Conservation (phyloP, 2,888 invertebrate species). For the Punctoribates punctum region DNA sequence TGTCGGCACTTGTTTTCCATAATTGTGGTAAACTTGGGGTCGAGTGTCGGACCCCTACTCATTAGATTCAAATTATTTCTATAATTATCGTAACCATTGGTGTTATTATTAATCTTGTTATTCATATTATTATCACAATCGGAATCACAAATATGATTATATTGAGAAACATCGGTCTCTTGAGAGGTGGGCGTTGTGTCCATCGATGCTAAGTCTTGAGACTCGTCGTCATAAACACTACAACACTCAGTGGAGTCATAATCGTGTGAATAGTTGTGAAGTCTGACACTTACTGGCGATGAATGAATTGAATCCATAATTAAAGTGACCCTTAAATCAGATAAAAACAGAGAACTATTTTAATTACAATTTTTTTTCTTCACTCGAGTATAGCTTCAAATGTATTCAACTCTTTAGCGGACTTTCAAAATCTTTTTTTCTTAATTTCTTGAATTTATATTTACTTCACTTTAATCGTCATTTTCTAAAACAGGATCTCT, state of each 20-base stretch:
- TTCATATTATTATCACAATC: neutral
- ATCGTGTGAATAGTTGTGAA: neutral
- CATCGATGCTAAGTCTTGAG: neutral
- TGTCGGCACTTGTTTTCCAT: neutral
- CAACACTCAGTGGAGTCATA: constrained; percentile 4
- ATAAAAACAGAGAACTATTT: neutral
- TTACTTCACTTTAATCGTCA: too few species aligned
- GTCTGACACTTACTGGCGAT: neutral
- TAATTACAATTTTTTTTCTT: too few species aligned
- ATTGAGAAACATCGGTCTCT: neutral
- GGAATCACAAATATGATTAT: neutral
- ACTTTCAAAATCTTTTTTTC: too few species aligned
- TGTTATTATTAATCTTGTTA: neutral
- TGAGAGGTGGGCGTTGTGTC: neutral
- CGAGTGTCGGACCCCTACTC: neutral
- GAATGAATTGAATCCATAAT: constrained; percentile 25
- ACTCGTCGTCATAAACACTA: neutral
- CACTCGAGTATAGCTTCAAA: too few species aligned
- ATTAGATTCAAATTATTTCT: neutral
- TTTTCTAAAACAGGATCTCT: too few species aligned
- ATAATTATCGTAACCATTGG: neutral
- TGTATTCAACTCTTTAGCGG: too few species aligned
- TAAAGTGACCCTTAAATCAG: constrained; percentile 18
- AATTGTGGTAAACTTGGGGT: neutral
- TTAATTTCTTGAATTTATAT: too few species aligned